Conservation (phyloP, 2,797 vertebrate genomes). For the Pristis pectinata region DNA sequence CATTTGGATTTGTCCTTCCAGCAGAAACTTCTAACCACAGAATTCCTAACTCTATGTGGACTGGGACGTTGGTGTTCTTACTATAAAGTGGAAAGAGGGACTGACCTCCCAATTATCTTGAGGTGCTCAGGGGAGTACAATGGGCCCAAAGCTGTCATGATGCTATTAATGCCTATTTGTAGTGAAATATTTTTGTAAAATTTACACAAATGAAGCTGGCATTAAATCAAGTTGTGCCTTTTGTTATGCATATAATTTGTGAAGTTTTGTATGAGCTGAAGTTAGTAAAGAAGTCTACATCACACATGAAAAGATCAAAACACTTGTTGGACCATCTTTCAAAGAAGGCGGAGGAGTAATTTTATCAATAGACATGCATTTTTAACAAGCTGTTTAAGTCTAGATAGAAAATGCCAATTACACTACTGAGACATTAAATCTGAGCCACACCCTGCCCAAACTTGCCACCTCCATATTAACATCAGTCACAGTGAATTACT, state of each 20-base stretch:
- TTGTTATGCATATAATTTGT: not conserved
- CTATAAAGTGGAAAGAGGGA: not conserved
- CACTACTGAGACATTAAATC: not conserved
- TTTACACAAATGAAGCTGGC: not conserved
- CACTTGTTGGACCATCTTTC: not conserved
- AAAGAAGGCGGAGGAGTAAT: not conserved
- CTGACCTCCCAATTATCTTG: not conserved
- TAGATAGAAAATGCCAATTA: not conserved
- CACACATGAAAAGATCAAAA: not conserved
- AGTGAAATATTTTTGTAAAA: not conserved
- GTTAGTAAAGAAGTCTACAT: not conserved
- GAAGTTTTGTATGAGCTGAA: not conserved
- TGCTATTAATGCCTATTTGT: not conserved
- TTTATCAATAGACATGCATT: not conserved
- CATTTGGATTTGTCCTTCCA: not conserved
- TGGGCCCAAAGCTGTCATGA: not conserved
- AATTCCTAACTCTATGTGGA: not conserved
- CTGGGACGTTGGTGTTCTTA: not conserved
- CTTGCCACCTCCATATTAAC: not conserved
- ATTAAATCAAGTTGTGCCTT: not conserved
- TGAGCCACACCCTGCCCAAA: not conserved
- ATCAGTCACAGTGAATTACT: not conserved
- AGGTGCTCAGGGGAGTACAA: not conserved
- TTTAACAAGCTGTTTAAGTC: not conserved
- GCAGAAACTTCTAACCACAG: not conserved